Percentiles rank a stretch among this genome's conserved stretches.
These are phyloP conservation scores for Mamestra configurata DNA, from an alignment of 1,140 invertebrate species.

Conservation along the genomic window DNA sequence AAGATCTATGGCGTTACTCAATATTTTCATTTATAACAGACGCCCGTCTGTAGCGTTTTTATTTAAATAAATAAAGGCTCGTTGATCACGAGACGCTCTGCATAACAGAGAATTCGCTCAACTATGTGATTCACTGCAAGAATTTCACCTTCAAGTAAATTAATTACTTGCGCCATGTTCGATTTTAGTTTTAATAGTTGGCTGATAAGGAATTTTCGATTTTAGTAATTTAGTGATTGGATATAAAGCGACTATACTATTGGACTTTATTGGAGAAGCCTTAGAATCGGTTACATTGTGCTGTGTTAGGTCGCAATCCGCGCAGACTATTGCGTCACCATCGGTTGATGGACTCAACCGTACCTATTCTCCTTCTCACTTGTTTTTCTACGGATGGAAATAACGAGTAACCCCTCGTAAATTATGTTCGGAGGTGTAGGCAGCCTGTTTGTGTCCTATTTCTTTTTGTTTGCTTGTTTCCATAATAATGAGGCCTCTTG, in stretches of 20 bases:
- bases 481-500: neutral
- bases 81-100: neutral
- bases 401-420: constrained; percentile 7
- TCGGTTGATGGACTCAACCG: constrained; percentile 9
- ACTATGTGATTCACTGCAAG: constrained; percentile 3
- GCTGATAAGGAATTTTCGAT: constrained; percentile 7
- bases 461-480: constrained; percentile 14
- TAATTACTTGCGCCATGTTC: neutral
- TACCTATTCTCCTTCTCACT: constrained; percentile 25
- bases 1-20: neutral
- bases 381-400: constrained; percentile 11
- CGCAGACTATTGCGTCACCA: constrained; percentile 33
- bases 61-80: constrained; percentile 8
- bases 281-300: constrained; percentile 17
- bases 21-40: neutral
- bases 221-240: neutral
- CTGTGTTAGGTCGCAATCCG: constrained; percentile 6
- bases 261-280: constrained; percentile 16
- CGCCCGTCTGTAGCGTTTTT: neutral
- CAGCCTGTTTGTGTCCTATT: constrained; percentile 2
- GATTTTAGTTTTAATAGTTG: neutral
- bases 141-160: constrained; percentile 29
- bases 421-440: constrained; percentile 8
- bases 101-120: neutral
- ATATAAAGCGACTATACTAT: constrained; percentile 11